Evolutionary conservation across 1,140 invertebrate species (phyloP).

Genomic region (Anastrepha obliqua): DNA sequence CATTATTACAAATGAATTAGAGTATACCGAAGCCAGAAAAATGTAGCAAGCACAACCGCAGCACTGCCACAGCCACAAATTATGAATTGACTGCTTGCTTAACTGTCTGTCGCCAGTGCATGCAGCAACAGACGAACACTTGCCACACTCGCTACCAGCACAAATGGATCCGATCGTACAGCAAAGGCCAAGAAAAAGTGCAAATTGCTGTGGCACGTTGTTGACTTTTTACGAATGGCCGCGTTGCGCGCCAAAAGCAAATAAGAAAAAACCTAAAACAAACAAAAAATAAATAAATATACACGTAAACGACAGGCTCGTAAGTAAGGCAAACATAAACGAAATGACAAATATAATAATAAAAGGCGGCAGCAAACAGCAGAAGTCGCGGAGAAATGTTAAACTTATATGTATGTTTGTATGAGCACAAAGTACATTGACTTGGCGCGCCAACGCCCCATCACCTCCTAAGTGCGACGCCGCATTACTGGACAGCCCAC

Average conservation of each 20-base stretch:
- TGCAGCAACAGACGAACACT: neutral
- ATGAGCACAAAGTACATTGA: conserved; percentile 33
- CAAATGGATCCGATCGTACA: neutral
- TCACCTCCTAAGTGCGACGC: neutral
- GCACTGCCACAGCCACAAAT: conserved; percentile 1
- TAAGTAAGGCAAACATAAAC: conserved; percentile 20
- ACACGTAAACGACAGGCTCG: conserved; percentile 18
- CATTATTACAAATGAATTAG: neutral
- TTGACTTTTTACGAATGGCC: conserved; percentile 46
- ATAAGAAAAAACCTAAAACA: neutral
- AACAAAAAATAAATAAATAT: neutral
- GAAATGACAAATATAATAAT: conserved; percentile 34
- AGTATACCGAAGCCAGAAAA: neutral
- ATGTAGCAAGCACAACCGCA: neutral
- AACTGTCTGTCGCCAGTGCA: neutral
- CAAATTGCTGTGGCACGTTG: conserved; percentile 51
- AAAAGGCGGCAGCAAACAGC: conserved; percentile 32
- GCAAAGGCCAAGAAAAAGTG: conserved; percentile 17
- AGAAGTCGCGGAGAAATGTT: neutral
- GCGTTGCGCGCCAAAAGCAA: conserved; percentile 23
- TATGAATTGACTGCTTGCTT: neutral
- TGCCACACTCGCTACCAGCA: neutral
- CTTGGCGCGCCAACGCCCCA: neutral
- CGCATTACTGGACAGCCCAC: neutral
- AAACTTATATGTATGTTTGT: neutral